Base-by-base conservation (phyloP, 2,888 invertebrate genomes). In the Lycia hirtaria region DNA sequence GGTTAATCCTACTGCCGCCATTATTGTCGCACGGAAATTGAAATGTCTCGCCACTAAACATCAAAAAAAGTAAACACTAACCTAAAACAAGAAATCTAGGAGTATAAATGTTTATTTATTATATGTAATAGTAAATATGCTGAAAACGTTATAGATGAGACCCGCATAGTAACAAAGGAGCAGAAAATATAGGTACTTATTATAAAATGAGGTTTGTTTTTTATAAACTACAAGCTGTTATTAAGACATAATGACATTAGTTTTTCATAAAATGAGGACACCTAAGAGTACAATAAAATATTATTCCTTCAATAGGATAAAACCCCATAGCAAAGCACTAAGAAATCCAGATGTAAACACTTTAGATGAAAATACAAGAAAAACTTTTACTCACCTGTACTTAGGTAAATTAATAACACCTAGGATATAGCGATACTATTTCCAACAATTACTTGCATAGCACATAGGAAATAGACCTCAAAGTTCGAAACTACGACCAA, bases 321-420 rank as follows among this genome's bases (percentile, higher is more conserved):
- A 93, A 94, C 93, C 93, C 92, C 93, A 92, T 85, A 90, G 89
- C 68, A 79, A 78, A 59, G 93, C 93, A 90, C 88, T 92, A 92
- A 85, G 90, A 93, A 93, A 93, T 93, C 93, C 93, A 93, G 94
- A 95, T 95, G 95, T 95, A 95, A 95, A 95, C 95, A 95, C 93
- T 94, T 94, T 93, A 93, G 60, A 15, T 78, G 72, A 84, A 89
- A 86, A 83, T 81, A 76, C 64, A 70, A 51, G 80, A 76, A 65
- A 81, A 81, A 75, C 67, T 57, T 64, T 59, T 81, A 91, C 91
- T 86, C 73, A 92, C 91, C 91, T 87, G 76, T 73, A 62, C 71
- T 71, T 71, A 67, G 78, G 74, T 69, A 68, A 83, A 80, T 80
- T 82, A 77, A 75, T 61, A 83, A 85, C 81, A 81, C 78, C 81